phyloP scores from a whole-genome alignment of 2,113 vertebrate genomes.

The Mirounga angustirostris region DNA sequence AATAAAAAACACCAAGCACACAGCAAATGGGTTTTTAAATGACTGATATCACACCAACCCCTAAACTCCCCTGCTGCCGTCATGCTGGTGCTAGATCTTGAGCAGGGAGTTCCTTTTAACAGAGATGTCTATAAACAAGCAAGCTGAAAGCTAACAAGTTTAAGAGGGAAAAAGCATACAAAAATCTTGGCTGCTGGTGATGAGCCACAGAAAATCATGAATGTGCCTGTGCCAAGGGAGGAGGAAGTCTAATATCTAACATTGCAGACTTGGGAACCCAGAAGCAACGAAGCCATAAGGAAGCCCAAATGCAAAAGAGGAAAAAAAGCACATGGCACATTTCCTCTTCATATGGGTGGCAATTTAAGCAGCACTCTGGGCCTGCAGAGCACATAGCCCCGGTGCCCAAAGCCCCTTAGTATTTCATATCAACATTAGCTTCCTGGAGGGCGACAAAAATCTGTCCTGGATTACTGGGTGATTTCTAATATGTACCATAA shows the following conservation, averaged over 20 bases:
- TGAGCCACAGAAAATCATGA: slow-evolving; percentile 74
- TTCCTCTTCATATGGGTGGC: slow-evolving; percentile 78
- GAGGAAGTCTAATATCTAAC: slow-evolving; percentile 85
- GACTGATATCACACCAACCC: slow-evolving; percentile 43
- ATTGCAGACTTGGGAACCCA: slow-evolving; percentile 85
- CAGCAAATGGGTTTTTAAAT: slow-evolving; percentile 58
- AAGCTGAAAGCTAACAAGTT: slow-evolving; percentile 72
- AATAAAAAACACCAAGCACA: slow-evolving; percentile 64
- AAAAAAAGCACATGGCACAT: slow-evolving; percentile 64
- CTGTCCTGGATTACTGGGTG: slow-evolving; percentile 81
- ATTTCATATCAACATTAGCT: slow-evolving; percentile 71
- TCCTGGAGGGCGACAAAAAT: slow-evolving; percentile 73
- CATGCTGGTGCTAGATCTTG: slow-evolving; percentile 49
- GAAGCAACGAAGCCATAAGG: slow-evolving; percentile 83
- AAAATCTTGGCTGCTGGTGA: slow-evolving; percentile 80
- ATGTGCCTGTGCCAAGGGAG: slow-evolving; percentile 82
- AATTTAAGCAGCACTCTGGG: slow-evolving; percentile 61
- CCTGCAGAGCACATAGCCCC: background rate
- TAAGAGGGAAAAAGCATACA: slow-evolving; percentile 69
- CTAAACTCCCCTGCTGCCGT: slow-evolving; percentile 29
- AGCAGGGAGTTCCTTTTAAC: slow-evolving; percentile 70
- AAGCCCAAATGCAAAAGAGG: slow-evolving; percentile 72
- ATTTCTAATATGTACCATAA: slow-evolving; percentile 83
- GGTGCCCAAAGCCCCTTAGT: slow-evolving; percentile 49
- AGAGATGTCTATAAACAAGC: slow-evolving; percentile 73